phyloP scores from a whole-genome alignment of 2,113 vertebrate genomes.

The Falco punctatus region DNA sequence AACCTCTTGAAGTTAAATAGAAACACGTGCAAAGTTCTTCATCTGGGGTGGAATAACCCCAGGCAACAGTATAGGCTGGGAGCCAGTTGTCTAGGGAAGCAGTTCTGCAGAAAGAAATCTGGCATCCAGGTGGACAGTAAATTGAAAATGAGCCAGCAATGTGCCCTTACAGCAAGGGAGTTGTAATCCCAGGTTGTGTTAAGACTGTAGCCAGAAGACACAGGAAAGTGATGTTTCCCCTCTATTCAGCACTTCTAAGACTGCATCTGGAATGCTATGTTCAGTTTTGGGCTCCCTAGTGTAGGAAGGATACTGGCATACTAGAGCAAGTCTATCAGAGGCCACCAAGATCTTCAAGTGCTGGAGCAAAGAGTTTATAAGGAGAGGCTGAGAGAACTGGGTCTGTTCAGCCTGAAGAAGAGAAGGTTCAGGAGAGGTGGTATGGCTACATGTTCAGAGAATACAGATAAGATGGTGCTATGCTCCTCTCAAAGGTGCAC shows the following conservation, averaged over 20 bases:
- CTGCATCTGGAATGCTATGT: background rate
- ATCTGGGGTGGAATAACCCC: background rate
- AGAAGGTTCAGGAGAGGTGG: background rate
- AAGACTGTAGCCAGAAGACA: background rate
- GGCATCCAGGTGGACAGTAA: background rate
- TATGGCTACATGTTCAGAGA: background rate
- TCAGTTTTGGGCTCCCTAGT: background rate
- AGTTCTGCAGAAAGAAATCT: background rate
- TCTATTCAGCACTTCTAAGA: background rate
- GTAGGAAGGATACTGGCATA: background rate
- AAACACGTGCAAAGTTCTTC: background rate
- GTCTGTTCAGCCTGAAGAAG: background rate
- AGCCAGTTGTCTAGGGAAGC: background rate
- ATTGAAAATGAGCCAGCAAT: background rate
- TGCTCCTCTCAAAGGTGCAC: background rate
- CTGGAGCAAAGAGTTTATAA: background rate
- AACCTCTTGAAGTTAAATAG: background rate
- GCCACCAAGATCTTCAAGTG: background rate
- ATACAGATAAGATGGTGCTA: background rate
- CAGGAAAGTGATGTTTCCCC: background rate
- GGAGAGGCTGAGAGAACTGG: background rate
- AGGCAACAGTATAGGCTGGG: background rate
- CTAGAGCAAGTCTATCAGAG: background rate
- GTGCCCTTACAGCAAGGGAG: background rate
- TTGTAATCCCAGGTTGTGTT: background rate